Conservation (phyloP, 2,797 vertebrate genomes). For the Loriculus beryllinus region DNA sequence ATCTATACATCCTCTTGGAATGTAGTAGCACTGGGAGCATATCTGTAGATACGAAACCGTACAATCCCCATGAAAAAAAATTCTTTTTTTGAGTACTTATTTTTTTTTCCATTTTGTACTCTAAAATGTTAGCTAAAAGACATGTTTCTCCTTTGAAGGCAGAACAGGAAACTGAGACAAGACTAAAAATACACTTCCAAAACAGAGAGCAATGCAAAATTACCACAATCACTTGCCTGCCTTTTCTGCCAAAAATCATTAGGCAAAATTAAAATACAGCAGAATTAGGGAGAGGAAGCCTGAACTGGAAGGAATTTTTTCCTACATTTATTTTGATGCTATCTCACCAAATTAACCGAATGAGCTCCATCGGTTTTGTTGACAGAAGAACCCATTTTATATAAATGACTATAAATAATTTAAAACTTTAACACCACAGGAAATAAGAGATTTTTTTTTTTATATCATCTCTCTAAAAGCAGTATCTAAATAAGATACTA, state of each 20-base stretch:
- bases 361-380: not conserved
- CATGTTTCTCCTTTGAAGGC: not conserved
- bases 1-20: constrained; percentile 15
- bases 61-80: not conserved
- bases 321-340: not conserved
- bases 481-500: not conserved
- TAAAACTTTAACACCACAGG: not conserved
- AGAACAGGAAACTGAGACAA: not conserved
- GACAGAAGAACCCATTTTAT: not conserved
- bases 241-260: not conserved
- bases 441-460: not conserved
- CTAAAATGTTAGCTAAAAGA: not conserved
- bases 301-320: not conserved
- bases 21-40: not conserved
- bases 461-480: not conserved
- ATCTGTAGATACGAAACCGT: not conserved
- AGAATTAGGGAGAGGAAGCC: not conserved
- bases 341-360: not conserved
- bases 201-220: not conserved
- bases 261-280: not conserved
- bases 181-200: not conserved
- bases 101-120: not conserved
- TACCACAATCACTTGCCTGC: not conserved
- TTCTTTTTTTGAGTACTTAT: not conserved
- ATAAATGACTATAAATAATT: constrained; percentile 4